phyloP scores from a whole-genome alignment of 2,888 invertebrate species.

The Aelia acuminata region DNA sequence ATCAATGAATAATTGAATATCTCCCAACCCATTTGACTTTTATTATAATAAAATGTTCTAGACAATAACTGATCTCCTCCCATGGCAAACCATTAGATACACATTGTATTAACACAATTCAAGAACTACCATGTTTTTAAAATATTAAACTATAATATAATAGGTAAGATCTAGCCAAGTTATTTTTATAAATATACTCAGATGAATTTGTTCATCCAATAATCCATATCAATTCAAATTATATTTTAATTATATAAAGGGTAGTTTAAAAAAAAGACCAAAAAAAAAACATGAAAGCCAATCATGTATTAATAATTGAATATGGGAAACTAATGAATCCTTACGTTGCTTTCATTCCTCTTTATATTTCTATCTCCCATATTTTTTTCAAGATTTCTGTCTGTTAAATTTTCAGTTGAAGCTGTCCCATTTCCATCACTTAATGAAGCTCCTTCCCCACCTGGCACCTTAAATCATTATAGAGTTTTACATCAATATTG shows the following conservation, averaged over 20 bases:
- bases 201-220: background rate
- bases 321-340: background rate
- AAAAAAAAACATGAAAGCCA: background rate
- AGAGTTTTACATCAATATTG: background rate
- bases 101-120: background rate
- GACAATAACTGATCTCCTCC: no score
- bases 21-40: background rate
- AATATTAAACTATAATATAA: background rate
- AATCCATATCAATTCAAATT: background rate
- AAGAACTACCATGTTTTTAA: background rate
- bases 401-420: constrained; percentile 26
- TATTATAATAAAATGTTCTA: background rate
- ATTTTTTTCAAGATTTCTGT: constrained; percentile 1
- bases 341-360: background rate
- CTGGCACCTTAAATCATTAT: background rate
- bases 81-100: no score
- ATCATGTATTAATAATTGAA: background rate
- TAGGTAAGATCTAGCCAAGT: no score
- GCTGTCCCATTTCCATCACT: background rate
- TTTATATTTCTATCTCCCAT: background rate
- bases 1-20: background rate
- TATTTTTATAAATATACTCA: background rate
- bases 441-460: background rate
- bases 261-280: no score
- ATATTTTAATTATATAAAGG: background rate